Conservation (phyloP, 1,140 invertebrate species). For the Leptonema lineaticorne region DNA sequence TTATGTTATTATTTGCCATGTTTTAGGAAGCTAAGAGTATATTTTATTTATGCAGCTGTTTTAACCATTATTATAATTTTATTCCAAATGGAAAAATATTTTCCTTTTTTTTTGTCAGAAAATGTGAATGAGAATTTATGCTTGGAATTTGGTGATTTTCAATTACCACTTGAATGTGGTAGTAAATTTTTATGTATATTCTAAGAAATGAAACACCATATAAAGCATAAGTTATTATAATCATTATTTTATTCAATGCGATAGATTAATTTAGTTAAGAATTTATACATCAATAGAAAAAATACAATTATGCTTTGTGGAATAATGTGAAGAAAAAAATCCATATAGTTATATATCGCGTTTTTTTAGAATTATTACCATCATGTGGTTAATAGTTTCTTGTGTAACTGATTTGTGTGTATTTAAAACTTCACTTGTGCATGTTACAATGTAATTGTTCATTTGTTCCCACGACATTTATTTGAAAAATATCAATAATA, state of each 20-base stretch:
- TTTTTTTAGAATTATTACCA: no score
- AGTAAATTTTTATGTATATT: constrained; percentile 20
- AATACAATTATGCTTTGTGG: no score
- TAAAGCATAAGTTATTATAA: constrained; percentile 13
- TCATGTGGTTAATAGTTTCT: no score
- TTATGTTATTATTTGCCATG: constrained; percentile 20
- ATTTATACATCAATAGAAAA: no score
- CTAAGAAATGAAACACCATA: constrained; percentile 22
- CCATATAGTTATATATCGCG: no score
- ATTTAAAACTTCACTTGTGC: no score
- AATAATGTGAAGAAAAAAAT: no score
- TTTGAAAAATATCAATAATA: no score
- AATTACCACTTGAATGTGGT: constrained; percentile 11
- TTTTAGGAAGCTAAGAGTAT: constrained; percentile 18
- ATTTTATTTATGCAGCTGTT: constrained; percentile 29
- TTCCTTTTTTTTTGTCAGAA: no score
- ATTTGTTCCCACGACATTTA: no score
- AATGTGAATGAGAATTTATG: constrained; percentile 7
- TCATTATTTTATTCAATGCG: constrained; percentile 10
- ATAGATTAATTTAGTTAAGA: not conserved
- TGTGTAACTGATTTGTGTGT: no score
- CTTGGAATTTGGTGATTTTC: constrained; percentile 12
- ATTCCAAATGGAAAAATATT: constrained; percentile 4
- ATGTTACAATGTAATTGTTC: no score
- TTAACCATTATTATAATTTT: constrained; percentile 3